Base-by-base conservation (phyloP, 1,140 invertebrate genomes). In the Theocolax elegans region DNA sequence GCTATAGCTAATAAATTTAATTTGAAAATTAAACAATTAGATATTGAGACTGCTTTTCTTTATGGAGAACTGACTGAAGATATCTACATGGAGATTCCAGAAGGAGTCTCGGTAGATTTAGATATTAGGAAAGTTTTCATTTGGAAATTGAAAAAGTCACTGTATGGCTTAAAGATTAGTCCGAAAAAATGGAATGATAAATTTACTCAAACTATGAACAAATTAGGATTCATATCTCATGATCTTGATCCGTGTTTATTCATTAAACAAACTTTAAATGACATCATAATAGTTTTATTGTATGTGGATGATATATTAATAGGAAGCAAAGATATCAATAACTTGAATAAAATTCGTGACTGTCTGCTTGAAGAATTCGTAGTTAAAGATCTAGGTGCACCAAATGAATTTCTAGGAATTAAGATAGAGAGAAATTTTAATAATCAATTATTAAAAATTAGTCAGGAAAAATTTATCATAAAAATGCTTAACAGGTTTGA, bases 251-350 rank as follows among this genome's bases (percentile, higher is more conserved):
- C 35, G 12, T 38, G 35, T 38, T 15, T 51, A 51, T 51, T 51
- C 7, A 21, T 25, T 7, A 38, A 38, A 38, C 12, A 38, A 38
- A 38, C 35, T 7, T 7, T 12, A 38, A 38, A 38, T 38, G 6
- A 38, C n/a, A 38, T 38, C 6, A 7, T 7, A n/a, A 4, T 51
- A 19, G 21, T 46, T 7, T 17, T 48, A 3, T 3, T 62, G 21
- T 62, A 62, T 27, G 59, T 62, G 27, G 40, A 62, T 27, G 42
- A 62, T 27, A 29, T 62, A 1, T 25, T 62, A 3, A 25, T 46
- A 17, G 13, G 23, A 6, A 46, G 59, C 15, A 48, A 62, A 3
- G 31, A 38, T n/a, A 15, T 6, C 3, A n/a, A 15, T 21, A 15
- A 25, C 21, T 27, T 48, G 7, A 38, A 29, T 46, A 17, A n/a